A percentile compares a stretch with the other conserved stretches of the same genome.
phyloP scores from a whole-genome alignment of 1,140 invertebrate genomes.

The Prorops nasuta region DNA sequence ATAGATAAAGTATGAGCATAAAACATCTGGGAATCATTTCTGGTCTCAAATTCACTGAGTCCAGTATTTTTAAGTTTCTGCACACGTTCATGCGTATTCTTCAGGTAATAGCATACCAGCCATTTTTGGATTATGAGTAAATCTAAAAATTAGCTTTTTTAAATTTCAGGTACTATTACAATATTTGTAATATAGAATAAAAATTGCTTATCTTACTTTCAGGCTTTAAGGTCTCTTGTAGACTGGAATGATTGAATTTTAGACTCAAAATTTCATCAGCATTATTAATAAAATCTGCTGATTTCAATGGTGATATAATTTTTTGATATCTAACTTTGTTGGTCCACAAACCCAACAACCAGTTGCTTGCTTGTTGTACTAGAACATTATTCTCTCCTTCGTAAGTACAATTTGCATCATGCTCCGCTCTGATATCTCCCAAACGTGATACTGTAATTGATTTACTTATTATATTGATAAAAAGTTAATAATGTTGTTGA shows the following conservation, averaged over 20 bases:
- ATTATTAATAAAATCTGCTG: constrained; percentile 63
- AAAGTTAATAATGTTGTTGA: not conserved
- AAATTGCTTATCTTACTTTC: constrained; percentile 58
- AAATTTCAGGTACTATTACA: not conserved
- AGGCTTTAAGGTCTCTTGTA: constrained; percentile 50
- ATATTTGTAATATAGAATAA: constrained; percentile 8
- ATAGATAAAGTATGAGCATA: constrained; percentile 72
- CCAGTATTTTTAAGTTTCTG: constrained; percentile 59
- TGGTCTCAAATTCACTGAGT: constrained; percentile 69
- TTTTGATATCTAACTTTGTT: constrained; percentile 49
- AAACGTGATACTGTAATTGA: constrained; percentile 66
- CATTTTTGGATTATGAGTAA: constrained; percentile 76
- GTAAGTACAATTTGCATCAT: constrained; percentile 92
- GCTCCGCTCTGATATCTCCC: constrained; percentile 80
- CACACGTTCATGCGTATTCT: constrained; percentile 67
- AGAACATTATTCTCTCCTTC: constrained; percentile 97
- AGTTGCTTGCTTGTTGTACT: constrained; percentile 91
- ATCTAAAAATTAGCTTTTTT: constrained; percentile 57
- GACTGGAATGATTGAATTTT: constrained; percentile 53
- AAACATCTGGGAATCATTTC: constrained; percentile 82
- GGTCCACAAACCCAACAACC: constrained; percentile 70
- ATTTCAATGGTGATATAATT: constrained; percentile 62
- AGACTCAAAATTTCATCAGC: constrained; percentile 53
- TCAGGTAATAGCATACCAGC: constrained; percentile 78
- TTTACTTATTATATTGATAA: not conserved